Evolutionary conservation across 2,888 invertebrate species (phyloP).

Genomic region (Mystacides longicornis): DNA sequence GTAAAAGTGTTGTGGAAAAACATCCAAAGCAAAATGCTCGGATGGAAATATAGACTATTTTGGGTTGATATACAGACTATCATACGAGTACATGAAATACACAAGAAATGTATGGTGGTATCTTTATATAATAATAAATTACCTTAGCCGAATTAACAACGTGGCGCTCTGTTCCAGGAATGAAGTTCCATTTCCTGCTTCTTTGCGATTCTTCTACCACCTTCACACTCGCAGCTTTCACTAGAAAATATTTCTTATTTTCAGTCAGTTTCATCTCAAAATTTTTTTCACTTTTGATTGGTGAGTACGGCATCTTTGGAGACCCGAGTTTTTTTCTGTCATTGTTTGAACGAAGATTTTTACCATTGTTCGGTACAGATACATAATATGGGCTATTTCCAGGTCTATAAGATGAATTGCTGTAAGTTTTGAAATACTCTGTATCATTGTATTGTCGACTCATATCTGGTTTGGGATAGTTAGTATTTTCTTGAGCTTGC

Average conservation of each 20-base stretch:
- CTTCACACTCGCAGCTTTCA: constrained; percentile 51
- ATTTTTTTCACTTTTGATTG: background rate
- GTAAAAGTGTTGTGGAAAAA: no score
- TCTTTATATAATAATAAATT: no score
- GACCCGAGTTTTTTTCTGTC: background rate
- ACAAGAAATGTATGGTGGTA: no score
- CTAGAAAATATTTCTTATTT: constrained; percentile 50
- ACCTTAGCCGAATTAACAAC: constrained; percentile 54
- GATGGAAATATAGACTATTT: no score
- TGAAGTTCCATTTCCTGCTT: constrained; percentile 51
- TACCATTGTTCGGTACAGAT: background rate
- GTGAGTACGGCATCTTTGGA: background rate
- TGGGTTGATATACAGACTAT: no score
- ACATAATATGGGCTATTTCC: background rate
- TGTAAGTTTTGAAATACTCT: background rate
- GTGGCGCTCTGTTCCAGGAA: constrained; percentile 54
- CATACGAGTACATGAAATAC: no score
- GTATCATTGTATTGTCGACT: background rate
- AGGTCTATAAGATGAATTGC: background rate
- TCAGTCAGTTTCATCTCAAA: background rate
- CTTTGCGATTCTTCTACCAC: constrained; percentile 50
- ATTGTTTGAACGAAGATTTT: background rate
- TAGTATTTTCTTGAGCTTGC: background rate
- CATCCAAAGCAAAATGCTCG: no score
- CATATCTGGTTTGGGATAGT: background rate